Percentiles rank a stretch among this genome's conserved stretches.
These are phyloP conservation scores for Trichopria drosophilae DNA, from an alignment of 2,888 invertebrate species.

Conservation along the genomic window DNA sequence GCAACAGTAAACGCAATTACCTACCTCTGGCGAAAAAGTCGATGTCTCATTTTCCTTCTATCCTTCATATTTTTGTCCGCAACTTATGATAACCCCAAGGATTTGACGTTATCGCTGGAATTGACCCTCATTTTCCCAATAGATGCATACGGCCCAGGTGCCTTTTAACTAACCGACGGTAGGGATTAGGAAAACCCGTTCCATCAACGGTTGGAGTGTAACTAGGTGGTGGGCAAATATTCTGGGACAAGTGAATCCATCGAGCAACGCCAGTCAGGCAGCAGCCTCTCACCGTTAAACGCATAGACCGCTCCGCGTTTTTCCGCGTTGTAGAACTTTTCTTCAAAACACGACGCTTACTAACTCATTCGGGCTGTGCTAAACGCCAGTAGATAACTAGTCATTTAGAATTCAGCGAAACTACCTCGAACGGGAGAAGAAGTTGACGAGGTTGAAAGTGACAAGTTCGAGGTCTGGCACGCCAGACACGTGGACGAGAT, in stretches of 20 bases:
- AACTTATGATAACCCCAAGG: background rate
- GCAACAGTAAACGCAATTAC: slow-evolving; percentile 11
- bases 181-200: too few species aligned
- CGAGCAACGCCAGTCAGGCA: slow-evolving; percentile 50
- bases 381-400: background rate
- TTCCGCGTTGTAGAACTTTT: too few species aligned
- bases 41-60: background rate
- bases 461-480: slow-evolving; percentile 2
- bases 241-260: slow-evolving; percentile 48
- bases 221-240: slow-evolving; percentile 47
- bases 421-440: background rate
- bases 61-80: background rate
- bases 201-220: slow-evolving; percentile 31
- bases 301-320: slow-evolving; percentile 28
- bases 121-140: background rate
- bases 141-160: too few species aligned
- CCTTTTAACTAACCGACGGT: too few species aligned
- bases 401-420: slow-evolving; percentile 4
- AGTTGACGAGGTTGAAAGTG: background rate
- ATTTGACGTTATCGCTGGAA: background rate
- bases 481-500: slow-evolving; percentile 9
- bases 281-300: slow-evolving; percentile 53
- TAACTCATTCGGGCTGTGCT: background rate
- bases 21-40: slow-evolving; percentile 20
- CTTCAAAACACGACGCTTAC: too few species aligned